phyloP scores from a whole-genome alignment of 2,113 vertebrate genomes.

The Notarius quadriscutis region DNA sequence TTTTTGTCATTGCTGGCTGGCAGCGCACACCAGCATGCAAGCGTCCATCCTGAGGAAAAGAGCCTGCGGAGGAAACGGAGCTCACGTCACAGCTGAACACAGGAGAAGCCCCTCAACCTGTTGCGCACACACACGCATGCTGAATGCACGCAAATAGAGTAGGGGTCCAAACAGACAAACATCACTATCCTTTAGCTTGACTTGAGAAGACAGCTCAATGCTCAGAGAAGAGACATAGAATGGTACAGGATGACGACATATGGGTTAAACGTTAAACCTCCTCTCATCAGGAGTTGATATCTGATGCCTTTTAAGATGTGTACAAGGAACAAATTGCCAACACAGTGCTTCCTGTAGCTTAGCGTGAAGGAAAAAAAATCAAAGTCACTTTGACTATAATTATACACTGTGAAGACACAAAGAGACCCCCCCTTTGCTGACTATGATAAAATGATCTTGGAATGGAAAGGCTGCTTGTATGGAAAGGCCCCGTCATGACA shows the following conservation, averaged over 20 bases:
- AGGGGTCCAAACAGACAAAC: conserved; percentile 16
- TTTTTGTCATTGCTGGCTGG: conserved; percentile 70
- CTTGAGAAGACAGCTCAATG: neutral
- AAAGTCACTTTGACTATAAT: neutral
- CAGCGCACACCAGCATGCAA: conserved; percentile 56
- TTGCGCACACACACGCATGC: conserved; percentile 20
- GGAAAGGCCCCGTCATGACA: conserved; percentile 39
- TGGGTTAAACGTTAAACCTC: neutral
- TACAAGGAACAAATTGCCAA: neutral
- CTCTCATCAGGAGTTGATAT: neutral
- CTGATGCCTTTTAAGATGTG: neutral
- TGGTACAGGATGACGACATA: neutral
- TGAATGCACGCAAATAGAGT: neutral
- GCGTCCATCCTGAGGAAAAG: conserved; percentile 76
- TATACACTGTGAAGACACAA: neutral
- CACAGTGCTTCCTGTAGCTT: neutral
- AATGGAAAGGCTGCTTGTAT: neutral
- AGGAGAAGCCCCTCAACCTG: conserved; percentile 24
- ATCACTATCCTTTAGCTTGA: neutral
- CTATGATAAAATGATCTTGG: conserved; percentile 14
- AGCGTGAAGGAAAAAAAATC: neutral
- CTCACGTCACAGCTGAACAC: conserved; percentile 62
- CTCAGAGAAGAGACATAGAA: neutral
- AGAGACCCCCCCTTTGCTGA: neutral
- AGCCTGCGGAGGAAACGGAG: conserved; percentile 56